phyloP scores from a whole-genome alignment of 2,888 invertebrate genomes.

The Nycteola revayana region DNA sequence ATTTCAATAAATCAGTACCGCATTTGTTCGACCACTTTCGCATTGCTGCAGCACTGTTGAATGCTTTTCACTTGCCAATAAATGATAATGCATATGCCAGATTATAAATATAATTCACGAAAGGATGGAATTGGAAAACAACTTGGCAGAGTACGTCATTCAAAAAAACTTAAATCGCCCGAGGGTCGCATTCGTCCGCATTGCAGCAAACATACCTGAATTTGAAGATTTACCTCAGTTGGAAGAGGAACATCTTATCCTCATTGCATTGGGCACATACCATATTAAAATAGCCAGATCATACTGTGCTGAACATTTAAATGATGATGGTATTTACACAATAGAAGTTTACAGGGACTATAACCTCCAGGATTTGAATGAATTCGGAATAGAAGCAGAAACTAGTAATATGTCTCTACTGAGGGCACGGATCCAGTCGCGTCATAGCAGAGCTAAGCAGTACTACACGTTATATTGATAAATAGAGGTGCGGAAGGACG shows the following conservation, averaged over 20 bases:
- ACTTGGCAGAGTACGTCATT: neutral
- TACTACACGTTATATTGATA: conserved; percentile 3
- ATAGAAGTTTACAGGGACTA: conserved; percentile 9
- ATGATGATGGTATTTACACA: conserved; percentile 4
- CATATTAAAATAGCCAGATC: conserved; percentile 10
- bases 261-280: conserved; percentile 4
- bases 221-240: neutral
- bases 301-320: conserved; percentile 9
- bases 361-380: conserved; percentile 3
- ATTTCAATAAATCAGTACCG: conserved; percentile 1
- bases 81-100: neutral
- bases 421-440: conserved; percentile 3
- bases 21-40: conserved; percentile 1
- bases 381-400: neutral
- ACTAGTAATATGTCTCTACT: no score
- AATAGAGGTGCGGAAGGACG: no score
- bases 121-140: neutral
- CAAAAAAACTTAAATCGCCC: neutral
- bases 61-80: neutral
- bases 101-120: neutral
- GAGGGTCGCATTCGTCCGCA: neutral
- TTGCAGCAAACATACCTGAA: neutral
- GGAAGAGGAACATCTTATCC: neutral
- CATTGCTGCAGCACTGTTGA: neutral
- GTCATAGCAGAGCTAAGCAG: conserved; percentile 1